Conservation (phyloP, 2,113 vertebrate genomes). For the Cheirogaleus medius region DNA sequence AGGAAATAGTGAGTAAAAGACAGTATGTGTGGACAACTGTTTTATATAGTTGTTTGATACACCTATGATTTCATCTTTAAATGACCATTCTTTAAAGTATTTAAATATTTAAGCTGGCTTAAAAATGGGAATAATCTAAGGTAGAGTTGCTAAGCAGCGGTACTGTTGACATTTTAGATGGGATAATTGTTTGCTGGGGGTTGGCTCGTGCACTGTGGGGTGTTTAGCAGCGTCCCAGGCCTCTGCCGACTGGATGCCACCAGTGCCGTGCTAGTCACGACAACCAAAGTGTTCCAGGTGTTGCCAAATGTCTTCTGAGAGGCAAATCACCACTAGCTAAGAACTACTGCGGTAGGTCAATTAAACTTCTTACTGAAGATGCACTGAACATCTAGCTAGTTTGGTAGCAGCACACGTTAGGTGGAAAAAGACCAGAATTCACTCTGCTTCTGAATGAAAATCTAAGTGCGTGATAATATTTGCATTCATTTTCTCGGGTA, state of each 20-base stretch:
- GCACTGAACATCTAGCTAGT: neutral
- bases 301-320: neutral
- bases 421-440: neutral
- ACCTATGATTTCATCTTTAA: neutral
- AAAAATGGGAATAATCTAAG: neutral
- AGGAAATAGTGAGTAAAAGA: neutral
- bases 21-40: neutral
- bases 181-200: neutral
- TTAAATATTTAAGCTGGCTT: neutral
- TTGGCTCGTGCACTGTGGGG: neutral
- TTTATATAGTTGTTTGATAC: neutral
- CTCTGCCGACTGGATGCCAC: neutral
- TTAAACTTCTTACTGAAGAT: neutral
- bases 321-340: neutral
- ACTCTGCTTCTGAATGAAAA: neutral
- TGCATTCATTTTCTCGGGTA: neutral
- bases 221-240: neutral
- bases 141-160: neutral
- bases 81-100: neutral
- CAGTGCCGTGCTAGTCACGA: neutral
- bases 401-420: neutral
- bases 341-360: neutral
- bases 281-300: neutral
- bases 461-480: neutral
- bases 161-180: neutral